Conservation (phyloP, 2,797 vertebrate genomes). For the Pipistrellus pygmaeus region DNA sequence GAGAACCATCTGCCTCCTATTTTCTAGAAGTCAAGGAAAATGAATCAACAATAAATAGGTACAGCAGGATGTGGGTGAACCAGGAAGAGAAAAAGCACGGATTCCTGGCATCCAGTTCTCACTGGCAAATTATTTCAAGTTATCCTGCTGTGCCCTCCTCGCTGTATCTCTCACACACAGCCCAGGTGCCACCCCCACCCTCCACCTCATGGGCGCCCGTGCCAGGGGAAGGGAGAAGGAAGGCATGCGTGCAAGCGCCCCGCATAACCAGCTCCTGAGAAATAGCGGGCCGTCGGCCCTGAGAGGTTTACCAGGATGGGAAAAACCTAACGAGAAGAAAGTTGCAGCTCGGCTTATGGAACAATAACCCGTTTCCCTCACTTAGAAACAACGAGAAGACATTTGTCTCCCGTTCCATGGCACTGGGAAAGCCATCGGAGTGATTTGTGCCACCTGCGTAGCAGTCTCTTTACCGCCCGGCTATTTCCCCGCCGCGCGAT, state of each 20-base stretch:
- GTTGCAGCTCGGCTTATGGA: slow-evolving; percentile 62
- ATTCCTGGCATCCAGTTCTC: background rate
- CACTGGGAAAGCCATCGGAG: slow-evolving; percentile 42
- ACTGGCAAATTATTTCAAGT: background rate
- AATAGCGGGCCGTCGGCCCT: background rate
- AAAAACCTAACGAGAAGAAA: slow-evolving; percentile 66
- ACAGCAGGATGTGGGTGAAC: background rate
- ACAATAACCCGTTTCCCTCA: slow-evolving; percentile 64
- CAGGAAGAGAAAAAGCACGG: background rate
- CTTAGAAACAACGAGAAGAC: slow-evolving; percentile 67
- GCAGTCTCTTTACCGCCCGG: background rate
- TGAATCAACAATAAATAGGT: background rate
- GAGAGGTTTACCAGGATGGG: slow-evolving; percentile 10
- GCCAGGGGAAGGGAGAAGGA: background rate
- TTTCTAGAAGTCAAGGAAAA: background rate
- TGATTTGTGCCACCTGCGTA: slow-evolving; percentile 58
- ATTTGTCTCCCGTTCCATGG: slow-evolving; percentile 52
- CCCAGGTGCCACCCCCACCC: background rate
- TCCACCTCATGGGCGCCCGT: no score
- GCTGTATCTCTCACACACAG: accelerated
- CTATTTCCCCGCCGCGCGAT: background rate
- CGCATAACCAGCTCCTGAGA: background rate
- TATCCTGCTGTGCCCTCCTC: background rate
- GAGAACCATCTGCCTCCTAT: background rate
- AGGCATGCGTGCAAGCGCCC: background rate